Percentiles rank a stretch among this genome's conserved stretches.
Conservation (phyloP, 2,113 vertebrate species). For the Gallinago paraguaiae region DNA sequence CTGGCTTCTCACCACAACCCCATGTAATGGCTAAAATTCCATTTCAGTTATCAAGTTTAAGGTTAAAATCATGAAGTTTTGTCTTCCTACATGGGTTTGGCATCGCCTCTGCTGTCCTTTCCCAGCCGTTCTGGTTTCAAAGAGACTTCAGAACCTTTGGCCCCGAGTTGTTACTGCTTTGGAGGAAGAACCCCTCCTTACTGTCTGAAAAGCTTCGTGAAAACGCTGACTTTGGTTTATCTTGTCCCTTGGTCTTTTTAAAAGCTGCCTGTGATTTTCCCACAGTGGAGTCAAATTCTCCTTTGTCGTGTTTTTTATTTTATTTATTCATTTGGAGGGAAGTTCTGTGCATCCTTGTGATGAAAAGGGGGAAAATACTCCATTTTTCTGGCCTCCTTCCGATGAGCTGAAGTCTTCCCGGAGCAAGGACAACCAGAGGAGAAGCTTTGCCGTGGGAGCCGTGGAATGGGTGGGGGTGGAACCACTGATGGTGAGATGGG, state of each 20-base stretch:
- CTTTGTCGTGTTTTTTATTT: no score
- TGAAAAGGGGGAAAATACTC: not conserved
- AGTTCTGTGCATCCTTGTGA: not conserved
- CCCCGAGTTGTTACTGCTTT: not conserved
- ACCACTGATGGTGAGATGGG: no score
- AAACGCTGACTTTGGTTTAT: not conserved
- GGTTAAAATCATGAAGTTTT: not conserved
- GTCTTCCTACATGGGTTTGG: not conserved
- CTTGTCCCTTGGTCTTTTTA: not conserved
- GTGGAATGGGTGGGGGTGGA: no score
- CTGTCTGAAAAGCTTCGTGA: not conserved
- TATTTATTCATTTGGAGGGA: no score
- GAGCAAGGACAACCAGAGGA: not conserved
- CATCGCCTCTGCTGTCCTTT: accelerated
- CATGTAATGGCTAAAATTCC: not conserved
- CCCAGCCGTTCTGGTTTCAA: not conserved
- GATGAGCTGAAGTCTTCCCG: not conserved
- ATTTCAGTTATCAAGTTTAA: not conserved
- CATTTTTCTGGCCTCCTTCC: not conserved
- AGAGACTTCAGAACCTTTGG: not conserved
- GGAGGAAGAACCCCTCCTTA: not conserved
- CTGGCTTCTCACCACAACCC: not conserved
- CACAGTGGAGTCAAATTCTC: not conserved
- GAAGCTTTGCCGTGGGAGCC: not conserved
- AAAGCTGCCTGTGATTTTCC: not conserved